Percentiles rank a stretch among this genome's conserved stretches.
Evolutionary conservation across 2,888 invertebrate genomes (phyloP).

Genomic region (Carterocephalus palaemon): DNA sequence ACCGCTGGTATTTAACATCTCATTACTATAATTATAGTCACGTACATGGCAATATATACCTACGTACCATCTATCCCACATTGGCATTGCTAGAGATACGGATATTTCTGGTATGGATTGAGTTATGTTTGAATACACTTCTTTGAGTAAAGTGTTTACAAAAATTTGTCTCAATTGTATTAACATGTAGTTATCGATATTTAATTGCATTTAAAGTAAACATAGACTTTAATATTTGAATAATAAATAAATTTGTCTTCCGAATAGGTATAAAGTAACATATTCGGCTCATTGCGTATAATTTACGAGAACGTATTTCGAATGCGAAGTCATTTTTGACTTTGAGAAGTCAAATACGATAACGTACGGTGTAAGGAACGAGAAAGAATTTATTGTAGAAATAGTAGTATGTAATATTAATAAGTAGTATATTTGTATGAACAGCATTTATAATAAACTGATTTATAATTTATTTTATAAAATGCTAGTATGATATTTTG

Average conservation of each 20-base stretch:
- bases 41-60: too few relatives aligned
- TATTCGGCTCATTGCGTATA: constrained; percentile 62
- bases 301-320: constrained; percentile 47
- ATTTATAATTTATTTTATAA: not conserved
- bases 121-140: too few relatives aligned
- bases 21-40: too few relatives aligned
- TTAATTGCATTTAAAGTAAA: constrained; percentile 34
- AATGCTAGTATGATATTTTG: too few relatives aligned
- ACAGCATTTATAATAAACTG: constrained; percentile 18
- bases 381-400: constrained; percentile 69
- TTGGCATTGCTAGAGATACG: too few relatives aligned
- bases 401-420: constrained; percentile 44
- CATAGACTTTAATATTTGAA: constrained; percentile 48
- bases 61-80: too few relatives aligned
- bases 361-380: constrained; percentile 48
- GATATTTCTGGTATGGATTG: too few relatives aligned
- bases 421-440: constrained; percentile 25
- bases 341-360: constrained; percentile 38
- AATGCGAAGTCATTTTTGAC: constrained; percentile 62
- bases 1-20: too few relatives aligned
- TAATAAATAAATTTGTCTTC: constrained; percentile 73
- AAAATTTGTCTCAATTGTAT: too few relatives aligned
- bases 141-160: too few relatives aligned
- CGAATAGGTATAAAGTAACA: constrained; percentile 64
- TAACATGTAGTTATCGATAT: constrained; percentile 3